Base-by-base conservation (phyloP, 2,113 vertebrate species). In the Oenanthe melanoleuca region DNA sequence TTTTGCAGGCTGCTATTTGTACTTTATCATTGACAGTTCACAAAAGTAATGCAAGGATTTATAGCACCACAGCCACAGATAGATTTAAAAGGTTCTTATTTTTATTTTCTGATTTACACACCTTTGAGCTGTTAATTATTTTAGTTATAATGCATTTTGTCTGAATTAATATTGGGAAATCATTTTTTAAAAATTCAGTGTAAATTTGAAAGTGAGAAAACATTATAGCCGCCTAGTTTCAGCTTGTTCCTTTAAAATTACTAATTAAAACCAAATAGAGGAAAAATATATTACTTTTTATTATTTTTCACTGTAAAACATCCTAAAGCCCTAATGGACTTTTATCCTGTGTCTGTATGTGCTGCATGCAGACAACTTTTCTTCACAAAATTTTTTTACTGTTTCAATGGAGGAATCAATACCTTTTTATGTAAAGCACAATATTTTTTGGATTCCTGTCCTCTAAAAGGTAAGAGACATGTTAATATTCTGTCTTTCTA, bases 281-380 rank as follows among this genome's bases (percentile, higher is more conserved):
- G 10, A 66, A 70, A 91, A 83, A 70, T 7, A 2, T 31, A 34
- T 49, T 44, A 11, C 7, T 52, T 11, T 74, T 81, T 74, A 66
- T 61, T 47, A 66, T 38, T 47, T 82, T 21, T 67, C 24, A 40
- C 22, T 57, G 19, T 49, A 61, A 84, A 89, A 45, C 5, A 59
- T 10, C 14, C 12, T 52, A 53, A 80, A 72, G 7, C 1, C 28
- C 14, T 56, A 20, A 38, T 34, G 8, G 55, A 73, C 23, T 87
- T 64, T 23, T 11, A 52, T 22, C 5, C 21, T 65, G 19, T 34
- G 29, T 15, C 21, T 0, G 0, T 24, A 71, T 11, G 11, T 44
- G 8, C 17, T 20, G 14, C 13, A 67, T 28, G 60, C 2, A 57
- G 21, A 53, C 8, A 83, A 4, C 45, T 21, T 38, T 72, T 11